A percentile compares a stretch with the other conserved stretches of the same genome.
phyloP scores from a whole-genome alignment of 2,888 invertebrate species.

The Drosophila cognata region DNA sequence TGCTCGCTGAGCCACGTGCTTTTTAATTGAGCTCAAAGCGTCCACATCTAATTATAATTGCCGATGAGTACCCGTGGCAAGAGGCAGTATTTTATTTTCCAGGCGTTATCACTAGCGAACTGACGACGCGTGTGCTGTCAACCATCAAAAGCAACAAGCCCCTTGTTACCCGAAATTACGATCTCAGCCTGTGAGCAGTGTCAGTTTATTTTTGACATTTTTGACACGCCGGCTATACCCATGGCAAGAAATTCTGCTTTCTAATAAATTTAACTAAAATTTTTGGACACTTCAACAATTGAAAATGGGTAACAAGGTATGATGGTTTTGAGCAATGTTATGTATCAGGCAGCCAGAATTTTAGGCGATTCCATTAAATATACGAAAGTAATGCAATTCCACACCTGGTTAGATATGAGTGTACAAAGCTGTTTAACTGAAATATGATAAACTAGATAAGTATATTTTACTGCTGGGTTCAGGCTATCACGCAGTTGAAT shows the following conservation, averaged over 20 bases:
- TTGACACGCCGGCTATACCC: constrained; percentile 42
- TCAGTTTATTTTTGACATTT: constrained; percentile 61
- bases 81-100: constrained; percentile 62
- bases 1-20: constrained; percentile 60
- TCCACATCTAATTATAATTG: constrained; percentile 77
- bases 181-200: constrained; percentile 43
- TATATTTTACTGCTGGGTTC: neutral
- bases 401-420: neutral
- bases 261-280: neutral
- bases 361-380: no score
- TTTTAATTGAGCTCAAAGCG: constrained; percentile 70
- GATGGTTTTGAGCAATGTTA: neutral
- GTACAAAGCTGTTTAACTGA: neutral
- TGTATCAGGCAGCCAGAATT: neutral
- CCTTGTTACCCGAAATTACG: constrained; percentile 49
- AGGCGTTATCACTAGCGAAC: constrained; percentile 60
- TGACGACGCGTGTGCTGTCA: constrained; percentile 14
- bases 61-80: constrained; percentile 36
- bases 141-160: constrained; percentile 7
- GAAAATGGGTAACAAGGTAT: neutral
- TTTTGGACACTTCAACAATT: neutral
- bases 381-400: neutral
- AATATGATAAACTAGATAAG: neutral
- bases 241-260: constrained; percentile 8
- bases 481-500: neutral